Evolutionary conservation across 2,113 vertebrate species (phyloP).

Genomic region (Seriola aureovittata): DNA sequence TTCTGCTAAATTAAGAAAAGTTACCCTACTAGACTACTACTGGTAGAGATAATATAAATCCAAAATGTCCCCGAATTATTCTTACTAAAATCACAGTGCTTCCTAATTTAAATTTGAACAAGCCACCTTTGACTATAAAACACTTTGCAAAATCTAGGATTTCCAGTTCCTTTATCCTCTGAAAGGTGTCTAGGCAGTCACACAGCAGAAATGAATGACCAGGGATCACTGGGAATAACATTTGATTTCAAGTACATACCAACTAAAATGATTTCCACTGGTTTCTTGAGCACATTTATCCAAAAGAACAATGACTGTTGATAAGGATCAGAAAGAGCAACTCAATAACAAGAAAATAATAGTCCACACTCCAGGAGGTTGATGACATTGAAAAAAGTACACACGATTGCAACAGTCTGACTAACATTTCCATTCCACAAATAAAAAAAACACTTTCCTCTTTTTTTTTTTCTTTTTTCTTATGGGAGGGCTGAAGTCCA

Average conservation of each 20-base stretch:
- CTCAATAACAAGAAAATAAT: not conserved
- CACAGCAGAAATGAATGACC: not conserved
- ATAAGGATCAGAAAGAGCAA: not conserved
- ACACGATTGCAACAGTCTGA: not conserved
- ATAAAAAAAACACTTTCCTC: not conserved
- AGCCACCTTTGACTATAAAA: not conserved
- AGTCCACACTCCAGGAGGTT: not conserved
- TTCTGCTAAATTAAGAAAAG: constrained; percentile 8
- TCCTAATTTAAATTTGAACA: not conserved
- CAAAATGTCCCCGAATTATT: constrained; percentile 11
- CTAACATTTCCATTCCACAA: not conserved
- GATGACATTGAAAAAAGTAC: constrained; percentile 13
- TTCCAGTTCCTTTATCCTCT: not conserved
- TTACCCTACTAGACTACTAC: not conserved
- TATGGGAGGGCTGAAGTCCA: not conserved
- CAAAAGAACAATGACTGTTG: not conserved
- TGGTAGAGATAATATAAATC: not conserved
- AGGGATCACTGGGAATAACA: not conserved
- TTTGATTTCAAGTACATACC: not conserved
- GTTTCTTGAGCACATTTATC: not conserved
- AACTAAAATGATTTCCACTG: not conserved
- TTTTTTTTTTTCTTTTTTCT: not conserved
- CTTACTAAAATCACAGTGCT: not conserved
- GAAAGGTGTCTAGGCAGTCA: not conserved
- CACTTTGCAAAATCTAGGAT: constrained; percentile 2